phyloP scores from a whole-genome alignment of 2,888 invertebrate species.

The Acleris laterana region DNA sequence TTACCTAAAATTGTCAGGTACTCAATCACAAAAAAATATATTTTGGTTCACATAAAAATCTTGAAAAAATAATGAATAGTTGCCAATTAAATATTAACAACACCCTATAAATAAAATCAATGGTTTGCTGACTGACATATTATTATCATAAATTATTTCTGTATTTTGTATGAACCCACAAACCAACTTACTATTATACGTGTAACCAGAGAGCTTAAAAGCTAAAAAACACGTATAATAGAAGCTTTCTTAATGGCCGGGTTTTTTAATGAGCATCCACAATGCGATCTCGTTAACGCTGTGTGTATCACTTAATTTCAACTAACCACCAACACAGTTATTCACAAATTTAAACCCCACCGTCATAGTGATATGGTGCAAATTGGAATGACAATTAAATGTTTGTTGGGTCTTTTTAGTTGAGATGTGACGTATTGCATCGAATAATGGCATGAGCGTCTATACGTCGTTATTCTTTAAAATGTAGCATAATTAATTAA shows the following conservation, averaged over 20 bases:
- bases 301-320: background rate
- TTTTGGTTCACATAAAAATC: no score
- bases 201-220: background rate
- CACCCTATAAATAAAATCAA: no score
- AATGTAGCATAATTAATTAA: no score
- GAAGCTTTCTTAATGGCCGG: constrained; percentile 23
- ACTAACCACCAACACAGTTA: no score
- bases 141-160: no score
- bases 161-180: background rate
- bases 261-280: constrained; percentile 24
- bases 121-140: no score
- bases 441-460: constrained; percentile 1
- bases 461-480: background rate
- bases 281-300: constrained; percentile 32
- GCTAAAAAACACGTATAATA: constrained; percentile 4
- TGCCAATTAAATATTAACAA: no score
- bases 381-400: background rate
- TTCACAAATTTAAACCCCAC: no score
- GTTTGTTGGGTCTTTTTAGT: background rate
- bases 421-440: background rate
- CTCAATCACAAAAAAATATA: no score
- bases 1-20: no score
- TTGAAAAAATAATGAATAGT: no score
- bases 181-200: background rate
- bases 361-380: background rate